phyloP scores from a whole-genome alignment of 2,797 vertebrate genomes.

The Phataginus tetradactyla region DNA sequence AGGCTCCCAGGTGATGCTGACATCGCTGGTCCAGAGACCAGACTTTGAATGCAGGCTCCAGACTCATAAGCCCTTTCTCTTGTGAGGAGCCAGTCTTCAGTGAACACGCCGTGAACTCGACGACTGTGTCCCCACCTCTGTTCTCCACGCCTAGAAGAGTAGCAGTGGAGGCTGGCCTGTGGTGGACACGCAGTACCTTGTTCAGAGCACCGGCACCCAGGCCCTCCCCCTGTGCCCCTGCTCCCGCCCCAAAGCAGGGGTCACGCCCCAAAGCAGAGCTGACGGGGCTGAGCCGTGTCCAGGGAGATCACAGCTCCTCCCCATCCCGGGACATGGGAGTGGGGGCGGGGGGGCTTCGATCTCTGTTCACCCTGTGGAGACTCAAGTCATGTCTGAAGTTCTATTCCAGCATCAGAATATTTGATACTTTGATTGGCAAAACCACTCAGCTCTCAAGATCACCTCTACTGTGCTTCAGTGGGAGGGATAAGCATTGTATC shows the following conservation, averaged over 20 bases:
- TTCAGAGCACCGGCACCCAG: not conserved
- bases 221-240: fast-evolving
- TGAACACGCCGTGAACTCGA: not conserved
- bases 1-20: not conserved
- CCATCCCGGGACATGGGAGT: not conserved
- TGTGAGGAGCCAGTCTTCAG: too few species aligned
- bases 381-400: not conserved
- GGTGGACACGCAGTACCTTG: fast-evolving
- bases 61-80: not conserved
- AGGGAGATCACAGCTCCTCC: not conserved
- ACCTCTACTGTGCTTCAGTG: not conserved
- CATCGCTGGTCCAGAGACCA: not conserved
- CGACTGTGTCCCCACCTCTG: fast-evolving
- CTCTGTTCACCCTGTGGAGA: not conserved
- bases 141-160: not conserved
- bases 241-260: not conserved
- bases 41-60: not conserved
- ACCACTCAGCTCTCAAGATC: not conserved
- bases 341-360: fast-evolving
- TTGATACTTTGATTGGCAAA: not conserved
- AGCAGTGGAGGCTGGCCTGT: fast-evolving
- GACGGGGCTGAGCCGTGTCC: not conserved
- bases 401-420: not conserved
- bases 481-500: not conserved
- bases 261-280: not conserved